Conservation (phyloP, 1,140 invertebrate genomes). For the Macrobrachium rosenbergii region DNA sequence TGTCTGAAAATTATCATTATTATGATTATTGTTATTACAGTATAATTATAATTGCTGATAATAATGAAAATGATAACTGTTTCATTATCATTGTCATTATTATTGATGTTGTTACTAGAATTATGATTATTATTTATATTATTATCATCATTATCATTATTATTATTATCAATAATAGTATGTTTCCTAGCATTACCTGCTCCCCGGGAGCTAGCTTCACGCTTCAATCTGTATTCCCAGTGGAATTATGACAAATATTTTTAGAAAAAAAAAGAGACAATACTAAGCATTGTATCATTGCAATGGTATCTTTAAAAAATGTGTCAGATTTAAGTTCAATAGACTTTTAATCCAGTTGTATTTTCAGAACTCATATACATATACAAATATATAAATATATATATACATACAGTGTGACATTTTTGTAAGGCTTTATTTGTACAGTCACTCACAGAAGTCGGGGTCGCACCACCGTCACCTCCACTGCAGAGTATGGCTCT, state of each 20-base stretch:
- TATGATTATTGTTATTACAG: slow-evolving; percentile 8
- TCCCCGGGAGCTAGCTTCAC: slow-evolving; percentile 36
- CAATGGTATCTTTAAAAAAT: slow-evolving; percentile 17
- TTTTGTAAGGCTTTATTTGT: no score
- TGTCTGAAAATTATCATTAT: slow-evolving; percentile 9
- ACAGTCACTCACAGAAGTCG: no score
- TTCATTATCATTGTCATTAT: no score
- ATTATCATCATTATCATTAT: not conserved
- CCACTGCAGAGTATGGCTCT: no score
- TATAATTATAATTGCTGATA: no score
- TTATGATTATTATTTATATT: not conserved
- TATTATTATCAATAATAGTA: not conserved
- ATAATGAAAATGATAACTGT: no score
- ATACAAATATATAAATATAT: no score
- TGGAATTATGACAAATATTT: slow-evolving; percentile 30
- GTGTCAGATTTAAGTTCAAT: not conserved
- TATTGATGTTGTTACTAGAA: not conserved
- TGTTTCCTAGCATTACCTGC: slow-evolving; percentile 43
- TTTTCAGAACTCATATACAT: no score
- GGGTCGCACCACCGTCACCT: no score
- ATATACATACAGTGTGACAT: no score
- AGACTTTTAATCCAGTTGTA: no score
- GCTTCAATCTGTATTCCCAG: slow-evolving; percentile 27
- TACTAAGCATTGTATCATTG: slow-evolving; percentile 40
- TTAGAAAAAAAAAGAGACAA: slow-evolving; percentile 28